A percentile compares a stretch with the other conserved stretches of the same genome.
phyloP scores from a whole-genome alignment of 2,797 vertebrate genomes.

The Amniataba percoides region DNA sequence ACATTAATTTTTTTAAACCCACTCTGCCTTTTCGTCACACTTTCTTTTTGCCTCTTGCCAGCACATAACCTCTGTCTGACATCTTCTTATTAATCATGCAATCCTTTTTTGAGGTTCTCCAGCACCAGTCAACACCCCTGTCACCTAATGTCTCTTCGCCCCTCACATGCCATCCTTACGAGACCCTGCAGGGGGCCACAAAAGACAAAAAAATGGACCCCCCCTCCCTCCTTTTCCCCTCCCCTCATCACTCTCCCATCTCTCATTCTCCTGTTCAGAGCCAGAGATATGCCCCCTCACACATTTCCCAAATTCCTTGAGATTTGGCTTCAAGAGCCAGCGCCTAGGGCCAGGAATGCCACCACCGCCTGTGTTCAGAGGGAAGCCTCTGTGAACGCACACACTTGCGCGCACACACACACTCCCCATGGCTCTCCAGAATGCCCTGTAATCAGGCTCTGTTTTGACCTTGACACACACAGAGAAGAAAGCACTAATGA shows the following conservation, averaged over 20 bases:
- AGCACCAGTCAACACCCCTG: conserved; percentile 5
- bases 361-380: conserved; percentile 77
- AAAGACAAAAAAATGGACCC: conserved; percentile 43
- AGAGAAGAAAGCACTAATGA: conserved; percentile 82
- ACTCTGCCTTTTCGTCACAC: conserved; percentile 36
- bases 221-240: conserved; percentile 23
- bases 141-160: conserved; percentile 38
- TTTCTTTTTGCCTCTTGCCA: conserved; percentile 3
- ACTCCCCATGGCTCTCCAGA: conserved; percentile 66
- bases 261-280: conserved; percentile 68
- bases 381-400: conserved; percentile 62
- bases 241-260: conserved; percentile 50
- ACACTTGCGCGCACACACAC: conserved; percentile 57
- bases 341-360: conserved; percentile 83
- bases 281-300: conserved; percentile 74
- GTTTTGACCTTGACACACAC: conserved; percentile 86
- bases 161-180: conserved; percentile 47
- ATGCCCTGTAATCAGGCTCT: conserved; percentile 84
- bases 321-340: conserved; percentile 82
- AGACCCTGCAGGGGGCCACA: conserved; percentile 68
- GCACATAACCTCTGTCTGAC: background rate
- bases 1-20: conserved; percentile 5
- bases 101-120: background rate
- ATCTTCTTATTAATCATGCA: conserved; percentile 17
- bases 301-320: conserved; percentile 85